Percentiles rank a stretch among this genome's conserved stretches.
These are phyloP conservation scores for Drosophila mercatorum DNA, from an alignment of 2,888 invertebrate species.

Conservation along the genomic window DNA sequence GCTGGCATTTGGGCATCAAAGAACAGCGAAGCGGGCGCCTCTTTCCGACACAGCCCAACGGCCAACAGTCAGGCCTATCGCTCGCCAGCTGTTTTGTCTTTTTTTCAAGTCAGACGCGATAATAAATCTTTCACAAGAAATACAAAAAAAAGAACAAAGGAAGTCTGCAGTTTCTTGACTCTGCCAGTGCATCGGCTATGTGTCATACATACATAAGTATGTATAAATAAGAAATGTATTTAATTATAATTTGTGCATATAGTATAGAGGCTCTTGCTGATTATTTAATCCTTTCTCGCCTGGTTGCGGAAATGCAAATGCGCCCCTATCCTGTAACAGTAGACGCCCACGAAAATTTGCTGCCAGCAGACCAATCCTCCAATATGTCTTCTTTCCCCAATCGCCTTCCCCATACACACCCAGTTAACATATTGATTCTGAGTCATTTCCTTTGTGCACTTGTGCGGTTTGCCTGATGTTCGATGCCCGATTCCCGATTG, in stretches of 20 bases:
- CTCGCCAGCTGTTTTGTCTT: constrained; percentile 51
- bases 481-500: constrained; percentile 29
- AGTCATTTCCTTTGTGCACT: constrained; percentile 74
- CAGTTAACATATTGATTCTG: constrained; percentile 40
- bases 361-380: constrained; percentile 15
- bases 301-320: constrained; percentile 53
- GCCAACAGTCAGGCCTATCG: constrained; percentile 18
- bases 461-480: constrained; percentile 62
- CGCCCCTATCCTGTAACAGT: constrained; percentile 48
- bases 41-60: too few relatives aligned
- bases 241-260: constrained; percentile 34
- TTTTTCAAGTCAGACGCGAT: constrained; percentile 42
- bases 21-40: background rate
- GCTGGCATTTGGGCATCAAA: constrained; percentile 51
- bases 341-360: constrained; percentile 19
- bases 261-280: constrained; percentile 23
- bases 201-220: background rate
- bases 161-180: constrained; percentile 52
- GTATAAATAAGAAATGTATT: constrained; percentile 16
- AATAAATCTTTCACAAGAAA: constrained; percentile 51
- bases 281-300: constrained; percentile 61
- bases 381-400: background rate
- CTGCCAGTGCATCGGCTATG: constrained; percentile 12
- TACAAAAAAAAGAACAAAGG: background rate
- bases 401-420: background rate